Base-by-base conservation (phyloP, 2,888 invertebrate genomes). In the Eupeodes luniger region DNA sequence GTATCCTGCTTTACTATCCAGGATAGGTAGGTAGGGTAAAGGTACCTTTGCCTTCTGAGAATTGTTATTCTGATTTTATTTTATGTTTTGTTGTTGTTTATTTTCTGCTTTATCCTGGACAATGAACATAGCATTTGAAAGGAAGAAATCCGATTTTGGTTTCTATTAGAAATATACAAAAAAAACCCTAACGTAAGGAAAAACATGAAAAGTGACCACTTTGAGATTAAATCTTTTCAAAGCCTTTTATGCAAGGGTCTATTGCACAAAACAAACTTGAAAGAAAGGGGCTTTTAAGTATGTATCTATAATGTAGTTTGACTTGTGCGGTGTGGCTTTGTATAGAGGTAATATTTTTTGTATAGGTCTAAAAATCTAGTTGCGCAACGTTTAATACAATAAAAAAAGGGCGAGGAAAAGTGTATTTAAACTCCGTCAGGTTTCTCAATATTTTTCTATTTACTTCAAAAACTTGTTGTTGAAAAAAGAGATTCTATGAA, bases 171-270 rank as follows among this genome's bases (percentile, higher is more conserved):
- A 9, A 55, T 19, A 44, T 4, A 36, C 36, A 36, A 36, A 36
- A 36, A 36, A 36, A 36, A 36, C 36, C 7, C 5, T 6, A 36
- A 36, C 5, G 36, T 40, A 19, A 44, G 47, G 9, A 7, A 12
- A 47, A 49, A 47, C 27, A 70, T 40, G 19, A 70, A 55, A 40
- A 70, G 55, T 70, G 69, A 70, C 69, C 69, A 70, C 69, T 55
- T 70, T 70, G 53, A 55, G 55, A 70, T 70, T 70, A 55, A 55
- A 70, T 55, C 55, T 70, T 70, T 40, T 70, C 69, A 70, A 70
- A 70, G 55, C 40, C n/a, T 53, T 53, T 67, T 14, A 34, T 10
- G n/a, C 14, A 66, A 49, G 49, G 14, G 49, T 66, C 66, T 49
- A 27, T 66, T 66, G 66, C 14, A 49, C 10, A 27, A 66, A 66